Evolutionary conservation across 2,888 invertebrate species (phyloP), one percentile per base, ranked within the genome.

Genomic region (Strigamia transsilvanica): DNA sequence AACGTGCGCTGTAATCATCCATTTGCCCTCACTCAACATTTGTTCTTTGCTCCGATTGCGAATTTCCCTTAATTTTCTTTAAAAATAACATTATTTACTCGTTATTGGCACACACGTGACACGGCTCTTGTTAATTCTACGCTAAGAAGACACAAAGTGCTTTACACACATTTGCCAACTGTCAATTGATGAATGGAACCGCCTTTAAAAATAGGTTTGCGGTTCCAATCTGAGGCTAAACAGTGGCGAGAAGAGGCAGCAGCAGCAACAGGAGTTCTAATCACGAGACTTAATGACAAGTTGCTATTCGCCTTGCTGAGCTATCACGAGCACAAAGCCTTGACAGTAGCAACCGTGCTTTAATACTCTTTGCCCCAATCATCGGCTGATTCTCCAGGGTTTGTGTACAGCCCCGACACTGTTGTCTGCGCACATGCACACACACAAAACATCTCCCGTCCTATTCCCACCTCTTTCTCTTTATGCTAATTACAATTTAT

Each of bases 141-240:
- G 7, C 51, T 51, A 51, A 15, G n/a, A n/a, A 51, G 51, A 15
- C 51, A n/a, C 51, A 7, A 51, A 51, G 51, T 51, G 51, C 51
- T 51, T 51, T 51, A 51, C n/a, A 51, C 51, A 51, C 51, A 51
- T n/a, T 51, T 51, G 51, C 51, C 51, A 51, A 51, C 51, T 51
- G 51, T 51, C 51, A 51, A 51, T 51, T 51, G 51, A 46, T 46
- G 46, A 51, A 51, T 13, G n/a, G 51, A 15, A 51, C 51, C 51
- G 12, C 51, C 51, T 51, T 51, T 51, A 51, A 51, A 51, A 51
- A 51, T 51, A 18, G 51, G 51, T 51, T 51, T 51, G 51, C 51
- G 51, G 51, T 51, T 51, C 51, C 51, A 51, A 51, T 51, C 51
- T 51, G 51, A 51, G 51, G 51, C 51, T 51, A 51, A 51, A n/a